phyloP scores from a whole-genome alignment of 2,888 invertebrate genomes.

The Antheraea assamensis region DNA sequence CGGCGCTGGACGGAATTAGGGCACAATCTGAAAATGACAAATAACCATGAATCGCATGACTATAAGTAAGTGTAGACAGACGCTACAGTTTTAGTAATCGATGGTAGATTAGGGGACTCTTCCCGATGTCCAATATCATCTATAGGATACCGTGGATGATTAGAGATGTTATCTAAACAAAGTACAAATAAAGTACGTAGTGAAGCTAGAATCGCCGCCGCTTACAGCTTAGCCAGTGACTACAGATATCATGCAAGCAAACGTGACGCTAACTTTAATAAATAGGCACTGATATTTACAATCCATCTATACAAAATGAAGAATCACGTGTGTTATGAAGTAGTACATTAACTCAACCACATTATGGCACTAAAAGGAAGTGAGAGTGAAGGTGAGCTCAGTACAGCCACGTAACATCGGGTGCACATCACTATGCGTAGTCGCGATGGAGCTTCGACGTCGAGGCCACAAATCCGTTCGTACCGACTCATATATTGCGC shows the following conservation, averaged over 20 bases:
- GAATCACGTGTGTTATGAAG: conserved; percentile 17
- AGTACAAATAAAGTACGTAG: conserved; percentile 53
- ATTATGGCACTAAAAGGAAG: conserved; percentile 16
- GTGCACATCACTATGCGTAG: conserved; percentile 40
- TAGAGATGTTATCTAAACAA: conserved; percentile 49
- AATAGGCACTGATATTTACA: conserved; percentile 13
- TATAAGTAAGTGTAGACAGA: conserved; percentile 70
- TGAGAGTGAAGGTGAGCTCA: conserved; percentile 25
- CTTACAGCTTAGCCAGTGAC: conserved; percentile 65
- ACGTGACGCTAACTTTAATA: conserved; percentile 15
- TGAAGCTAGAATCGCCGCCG: conserved; percentile 65
- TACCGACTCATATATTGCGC: conserved; percentile 73
- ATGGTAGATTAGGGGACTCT: conserved; percentile 73
- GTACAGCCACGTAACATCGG: conserved; percentile 31
- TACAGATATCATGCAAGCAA: conserved; percentile 18
- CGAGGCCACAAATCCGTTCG: conserved; percentile 60
- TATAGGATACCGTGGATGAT: conserved; percentile 64
- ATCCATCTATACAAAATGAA: conserved; percentile 13
- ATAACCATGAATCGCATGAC: conserved; percentile 60
- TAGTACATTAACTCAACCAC: conserved; percentile 10
- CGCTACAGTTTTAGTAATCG: conserved; percentile 66
- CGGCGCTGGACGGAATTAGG: conserved; percentile 68
- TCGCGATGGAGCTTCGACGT: conserved; percentile 32
- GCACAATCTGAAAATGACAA: conserved; percentile 65
- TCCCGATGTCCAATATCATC: conserved; percentile 56